Conservation (phyloP, 2,113 vertebrate genomes). For the Zeus faber region DNA sequence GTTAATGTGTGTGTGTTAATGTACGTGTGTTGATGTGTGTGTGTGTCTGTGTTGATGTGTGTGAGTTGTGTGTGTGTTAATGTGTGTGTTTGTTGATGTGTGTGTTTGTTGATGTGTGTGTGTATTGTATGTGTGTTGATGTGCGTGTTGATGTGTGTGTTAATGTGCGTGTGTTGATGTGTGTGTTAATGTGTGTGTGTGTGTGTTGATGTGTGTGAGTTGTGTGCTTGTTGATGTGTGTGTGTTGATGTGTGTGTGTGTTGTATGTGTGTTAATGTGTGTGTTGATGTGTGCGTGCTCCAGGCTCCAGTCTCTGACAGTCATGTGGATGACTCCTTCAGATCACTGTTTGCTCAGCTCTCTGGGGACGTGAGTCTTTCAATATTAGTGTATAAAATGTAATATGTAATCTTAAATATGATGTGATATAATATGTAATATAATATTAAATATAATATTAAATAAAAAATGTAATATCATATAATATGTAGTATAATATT, state of each 20-base stretch:
- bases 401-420: too few species aligned
- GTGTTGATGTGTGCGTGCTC: conserved; percentile 16
- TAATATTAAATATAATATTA: too few species aligned
- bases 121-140: not conserved
- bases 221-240: not conserved
- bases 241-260: conserved; percentile 20
- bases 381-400: too few species aligned
- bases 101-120: too few species aligned
- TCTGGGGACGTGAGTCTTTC: conserved; percentile 75
- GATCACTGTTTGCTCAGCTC: conserved; percentile 76
- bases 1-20: not conserved
- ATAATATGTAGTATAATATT: too few species aligned
- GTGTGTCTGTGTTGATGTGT: conserved; percentile 19
- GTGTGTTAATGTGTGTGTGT: conserved; percentile 17
- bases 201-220: not conserved
- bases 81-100: not conserved
- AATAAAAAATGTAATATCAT: too few species aligned
- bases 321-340: conserved; percentile 79
- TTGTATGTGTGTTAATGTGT: not conserved
- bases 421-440: too few species aligned
- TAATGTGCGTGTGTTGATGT: not conserved
- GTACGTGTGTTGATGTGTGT: not conserved
- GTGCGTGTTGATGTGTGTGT: conserved; percentile 13
- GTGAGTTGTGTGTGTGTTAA: too few species aligned
- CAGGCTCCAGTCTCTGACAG: conserved; percentile 46